Conservation (phyloP, 2,797 vertebrate species). For the Pangasius djambal region DNA sequence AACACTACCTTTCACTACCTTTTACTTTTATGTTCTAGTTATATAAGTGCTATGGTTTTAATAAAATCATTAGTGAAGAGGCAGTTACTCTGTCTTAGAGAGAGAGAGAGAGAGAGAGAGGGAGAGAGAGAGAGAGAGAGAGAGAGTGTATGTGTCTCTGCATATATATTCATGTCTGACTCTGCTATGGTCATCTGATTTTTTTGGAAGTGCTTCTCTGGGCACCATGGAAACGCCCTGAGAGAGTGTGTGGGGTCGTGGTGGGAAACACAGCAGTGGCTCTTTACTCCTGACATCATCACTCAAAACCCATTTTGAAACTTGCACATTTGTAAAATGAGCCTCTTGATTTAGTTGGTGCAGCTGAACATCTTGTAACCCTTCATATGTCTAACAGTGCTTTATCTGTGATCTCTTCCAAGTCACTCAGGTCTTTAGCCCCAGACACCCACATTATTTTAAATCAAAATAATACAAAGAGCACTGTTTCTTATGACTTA, state of each 20-base stretch:
- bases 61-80: neutral
- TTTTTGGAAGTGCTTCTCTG: constrained; percentile 72
- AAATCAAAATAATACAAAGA: neutral
- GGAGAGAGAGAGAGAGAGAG: neutral
- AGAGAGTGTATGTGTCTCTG: neutral
- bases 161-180: constrained; percentile 68
- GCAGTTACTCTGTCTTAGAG: neutral
- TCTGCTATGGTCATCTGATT: constrained; percentile 86
- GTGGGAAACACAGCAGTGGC: constrained; percentile 91
- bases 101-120: neutral
- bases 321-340: constrained; percentile 70
- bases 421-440: neutral
- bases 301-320: constrained; percentile 95
- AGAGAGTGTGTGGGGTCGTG: constrained; percentile 67
- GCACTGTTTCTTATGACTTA: neutral
- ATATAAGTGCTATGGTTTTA: neutral
- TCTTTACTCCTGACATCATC: constrained; percentile 72
- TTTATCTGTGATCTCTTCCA: neutral
- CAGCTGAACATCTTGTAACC: neutral
- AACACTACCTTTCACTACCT: no score
- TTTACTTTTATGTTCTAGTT: neutral
- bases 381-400: neutral
- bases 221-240: constrained; percentile 75
- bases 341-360: neutral
- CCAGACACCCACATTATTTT: neutral